Conservation (phyloP, 2,888 invertebrate species). For the Hemithea aestivaria region DNA sequence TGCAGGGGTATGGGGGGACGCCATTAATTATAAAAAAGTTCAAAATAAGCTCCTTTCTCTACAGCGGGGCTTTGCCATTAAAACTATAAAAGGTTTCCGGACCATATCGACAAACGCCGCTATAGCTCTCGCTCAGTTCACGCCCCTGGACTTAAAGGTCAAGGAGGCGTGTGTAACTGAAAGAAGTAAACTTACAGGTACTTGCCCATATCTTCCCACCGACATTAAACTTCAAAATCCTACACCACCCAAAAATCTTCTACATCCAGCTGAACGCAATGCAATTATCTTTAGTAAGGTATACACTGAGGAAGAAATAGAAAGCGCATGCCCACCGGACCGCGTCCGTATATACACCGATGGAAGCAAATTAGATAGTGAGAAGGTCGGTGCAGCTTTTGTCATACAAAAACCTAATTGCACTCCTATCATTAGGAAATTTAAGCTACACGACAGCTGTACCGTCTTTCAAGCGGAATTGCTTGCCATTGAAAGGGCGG, state of each 20-base stretch:
- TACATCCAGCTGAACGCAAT: too few relatives aligned
- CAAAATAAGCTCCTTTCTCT: background rate
- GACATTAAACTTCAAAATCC: slow-evolving; percentile 5
- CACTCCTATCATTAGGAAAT: too few relatives aligned
- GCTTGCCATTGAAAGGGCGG: too few relatives aligned
- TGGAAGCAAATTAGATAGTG: too few relatives aligned
- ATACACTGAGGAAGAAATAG: too few relatives aligned
- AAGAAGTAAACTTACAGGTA: background rate
- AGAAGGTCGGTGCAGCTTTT: too few relatives aligned
- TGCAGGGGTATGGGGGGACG: slow-evolving; percentile 16
- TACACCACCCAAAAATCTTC: background rate
- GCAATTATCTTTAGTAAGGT: too few relatives aligned
- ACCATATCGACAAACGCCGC: slow-evolving; percentile 16
- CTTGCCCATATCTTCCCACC: background rate
- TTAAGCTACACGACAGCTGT: too few relatives aligned
- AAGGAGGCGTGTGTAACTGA: slow-evolving; percentile 1
- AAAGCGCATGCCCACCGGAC: too few relatives aligned
- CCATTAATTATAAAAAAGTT: background rate
- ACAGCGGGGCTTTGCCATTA: slow-evolving; percentile 20
- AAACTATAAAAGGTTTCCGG: slow-evolving; percentile 16
- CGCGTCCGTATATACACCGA: too few relatives aligned
- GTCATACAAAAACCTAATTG: too few relatives aligned
- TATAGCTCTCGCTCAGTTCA: slow-evolving; percentile 16
- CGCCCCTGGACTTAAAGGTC: slow-evolving; percentile 15
- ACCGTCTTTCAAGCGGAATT: too few relatives aligned